phyloP scores from a whole-genome alignment of 2,888 invertebrate genomes.

The Caenorhabditis sp. region DNA sequence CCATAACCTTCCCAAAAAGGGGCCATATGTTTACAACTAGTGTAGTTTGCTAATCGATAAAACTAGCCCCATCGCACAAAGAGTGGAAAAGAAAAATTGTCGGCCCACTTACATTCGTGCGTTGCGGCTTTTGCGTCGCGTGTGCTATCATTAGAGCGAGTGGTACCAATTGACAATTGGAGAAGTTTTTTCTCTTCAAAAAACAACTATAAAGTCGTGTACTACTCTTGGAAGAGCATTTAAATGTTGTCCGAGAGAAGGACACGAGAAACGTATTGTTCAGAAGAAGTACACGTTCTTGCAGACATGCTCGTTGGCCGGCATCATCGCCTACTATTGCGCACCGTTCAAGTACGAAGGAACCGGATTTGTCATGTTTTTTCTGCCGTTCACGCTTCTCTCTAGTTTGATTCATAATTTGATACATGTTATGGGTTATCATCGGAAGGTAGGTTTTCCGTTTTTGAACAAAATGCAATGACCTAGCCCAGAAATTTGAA shows the following conservation, averaged over 20 bases:
- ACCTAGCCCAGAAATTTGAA: no score
- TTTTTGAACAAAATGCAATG: no score
- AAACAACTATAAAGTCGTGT: no score
- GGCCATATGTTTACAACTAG: no score
- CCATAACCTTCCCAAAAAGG: no score
- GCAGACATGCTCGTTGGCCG: constrained; percentile 33
- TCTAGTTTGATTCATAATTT: constrained; percentile 34
- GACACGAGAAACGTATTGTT: neutral
- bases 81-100: no score
- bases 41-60: no score
- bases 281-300: constrained; percentile 4
- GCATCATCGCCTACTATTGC: constrained; percentile 30
- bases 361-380: constrained; percentile 22
- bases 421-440: constrained; percentile 45
- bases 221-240: neutral
- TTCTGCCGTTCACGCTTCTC: constrained; percentile 27
- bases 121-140: no score
- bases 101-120: no score
- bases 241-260: neutral
- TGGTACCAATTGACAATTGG: neutral
- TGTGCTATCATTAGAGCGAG: no score
- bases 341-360: constrained; percentile 47
- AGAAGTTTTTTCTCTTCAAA: no score
- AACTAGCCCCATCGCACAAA: no score
- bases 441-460: constrained; percentile 25